These are phyloP conservation scores for Argyra leucocephala DNA, from an alignment of 2,888 invertebrate genomes.

Conservation along the genomic window DNA sequence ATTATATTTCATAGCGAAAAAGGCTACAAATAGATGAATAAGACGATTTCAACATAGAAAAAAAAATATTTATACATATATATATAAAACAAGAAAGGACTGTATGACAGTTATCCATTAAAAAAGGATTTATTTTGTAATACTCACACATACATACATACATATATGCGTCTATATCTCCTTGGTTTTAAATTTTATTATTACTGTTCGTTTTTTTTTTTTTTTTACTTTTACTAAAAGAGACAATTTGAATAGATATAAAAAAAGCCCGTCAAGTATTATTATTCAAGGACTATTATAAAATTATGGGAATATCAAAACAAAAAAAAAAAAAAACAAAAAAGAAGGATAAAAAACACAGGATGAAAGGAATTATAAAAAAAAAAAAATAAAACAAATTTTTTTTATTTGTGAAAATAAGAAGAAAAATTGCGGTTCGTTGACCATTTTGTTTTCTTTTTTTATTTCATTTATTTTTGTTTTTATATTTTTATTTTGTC, in stretches of 20 bases:
- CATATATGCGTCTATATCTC: not conserved
- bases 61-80: no score
- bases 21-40: not conserved
- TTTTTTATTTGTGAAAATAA: not conserved
- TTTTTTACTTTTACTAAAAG: not conserved
- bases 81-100: not conserved
- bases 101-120: not conserved
- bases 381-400: not conserved
- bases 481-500: no score
- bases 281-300: constrained; percentile 4
- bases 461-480: no score
- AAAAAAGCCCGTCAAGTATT: not conserved
- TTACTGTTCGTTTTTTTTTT: not conserved
- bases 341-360: not conserved
- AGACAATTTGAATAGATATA: not conserved
- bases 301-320: not conserved
- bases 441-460: not conserved
- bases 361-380: not conserved
- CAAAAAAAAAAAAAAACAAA: not conserved
- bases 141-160: not conserved
- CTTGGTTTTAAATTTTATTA: not conserved
- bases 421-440: not conserved
- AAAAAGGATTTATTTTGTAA: not conserved
- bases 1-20: not conserved
- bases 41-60: not conserved